Base-by-base conservation (phyloP, 2,797 vertebrate genomes). In the Limosa lapponica region DNA sequence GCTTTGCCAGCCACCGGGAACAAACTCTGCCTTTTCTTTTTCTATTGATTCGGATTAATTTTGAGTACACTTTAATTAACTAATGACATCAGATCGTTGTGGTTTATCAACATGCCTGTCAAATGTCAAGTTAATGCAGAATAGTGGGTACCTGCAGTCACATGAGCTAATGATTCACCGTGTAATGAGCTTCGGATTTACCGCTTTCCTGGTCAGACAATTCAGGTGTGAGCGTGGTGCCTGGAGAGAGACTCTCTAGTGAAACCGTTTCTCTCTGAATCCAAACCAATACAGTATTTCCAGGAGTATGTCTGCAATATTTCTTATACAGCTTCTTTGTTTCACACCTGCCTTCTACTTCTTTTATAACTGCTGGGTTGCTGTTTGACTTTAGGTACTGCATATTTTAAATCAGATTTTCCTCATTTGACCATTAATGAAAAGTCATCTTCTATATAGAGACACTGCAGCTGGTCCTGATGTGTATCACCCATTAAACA, bases 281-380 rank as follows among this genome's bases (percentile, higher is more conserved):
- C 41, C 37, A 11, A 1, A 0, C 23, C n/a, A 39, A 14, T 70
- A 13, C 37, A 11, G 14, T 19, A 19, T 64, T 67, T 79, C 41
- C 19, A 0, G 13, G 32, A 7, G 17, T 5, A 5, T 19, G 2
- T 23, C 44, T 22, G 0, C 34, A 22, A 3, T 34, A 16, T 23
- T 59, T 48, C 41, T 48, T 17, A 1, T 3, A 8, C 30, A 3
- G 37, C 30, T 72, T 36, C 54, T 67, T 32, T 80, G 39, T 34
- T 28, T 44, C 37, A 23, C 41, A 11, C 27, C n/a, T 57, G 25
- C 5, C 34, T 75, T 59, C 32, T 37, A 4, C 48, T 58, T 32
- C 52, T 72, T 52, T 36, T 28, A 1, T n/a, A 34, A 46, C 16
- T 48, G 49, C 43, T 44, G 37, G 39, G 6, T 62, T 69, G 32